phyloP scores from a whole-genome alignment of 2,113 vertebrate genomes.

The Capra hircus region DNA sequence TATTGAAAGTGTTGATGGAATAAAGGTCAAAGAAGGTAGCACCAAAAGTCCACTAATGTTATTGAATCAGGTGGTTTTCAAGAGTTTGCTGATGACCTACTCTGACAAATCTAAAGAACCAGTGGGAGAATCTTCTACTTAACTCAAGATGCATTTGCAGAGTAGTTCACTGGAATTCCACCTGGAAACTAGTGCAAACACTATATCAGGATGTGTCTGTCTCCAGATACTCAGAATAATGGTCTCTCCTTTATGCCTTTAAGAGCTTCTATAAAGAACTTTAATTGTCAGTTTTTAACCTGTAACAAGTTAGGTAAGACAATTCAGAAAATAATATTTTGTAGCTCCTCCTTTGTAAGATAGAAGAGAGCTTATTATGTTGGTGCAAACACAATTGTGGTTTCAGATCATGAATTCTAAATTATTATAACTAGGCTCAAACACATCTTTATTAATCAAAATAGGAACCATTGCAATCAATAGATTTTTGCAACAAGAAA shows the following conservation, averaged over 20 bases:
- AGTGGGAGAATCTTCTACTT: not conserved
- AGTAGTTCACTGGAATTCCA: not conserved
- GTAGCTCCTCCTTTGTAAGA: not conserved
- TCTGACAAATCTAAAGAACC: not conserved
- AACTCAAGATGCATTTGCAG: not conserved
- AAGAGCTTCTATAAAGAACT: not conserved
- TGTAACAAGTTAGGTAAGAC: not conserved
- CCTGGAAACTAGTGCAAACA: not conserved
- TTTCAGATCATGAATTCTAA: not conserved
- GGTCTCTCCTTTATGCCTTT: not conserved
- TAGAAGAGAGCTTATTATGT: not conserved
- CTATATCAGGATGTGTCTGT: not conserved
- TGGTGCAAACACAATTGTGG: not conserved
- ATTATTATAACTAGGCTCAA: not conserved
- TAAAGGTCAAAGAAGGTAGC: not conserved
- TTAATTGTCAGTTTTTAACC: not conserved
- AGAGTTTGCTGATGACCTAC: not conserved
- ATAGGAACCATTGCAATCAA: not conserved
- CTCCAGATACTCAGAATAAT: not conserved
- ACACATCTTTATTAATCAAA: not conserved
- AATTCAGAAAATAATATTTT: not conserved
- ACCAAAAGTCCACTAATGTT: not conserved
- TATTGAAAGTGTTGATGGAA: not conserved
- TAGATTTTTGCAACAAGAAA: not conserved
- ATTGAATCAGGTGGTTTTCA: not conserved